A percentile compares a stretch with the other conserved stretches of the same genome.
Conservation (phyloP, 2,797 vertebrate species). For the Oryzias dopingdopingensis region DNA sequence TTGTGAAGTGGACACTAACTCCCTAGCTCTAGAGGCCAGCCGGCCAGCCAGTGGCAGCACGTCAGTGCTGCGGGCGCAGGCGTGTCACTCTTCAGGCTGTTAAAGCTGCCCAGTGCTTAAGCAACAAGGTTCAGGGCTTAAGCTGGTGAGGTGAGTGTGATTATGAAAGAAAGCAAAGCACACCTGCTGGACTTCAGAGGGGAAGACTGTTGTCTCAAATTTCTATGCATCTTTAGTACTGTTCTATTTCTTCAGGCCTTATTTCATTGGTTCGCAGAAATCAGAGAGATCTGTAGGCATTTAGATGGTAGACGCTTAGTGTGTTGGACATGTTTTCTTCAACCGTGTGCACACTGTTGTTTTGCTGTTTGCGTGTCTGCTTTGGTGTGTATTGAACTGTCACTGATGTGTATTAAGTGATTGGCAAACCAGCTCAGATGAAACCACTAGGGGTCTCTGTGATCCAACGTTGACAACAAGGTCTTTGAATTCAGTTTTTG, state of each 20-base stretch:
- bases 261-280: background rate
- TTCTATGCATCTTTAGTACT: background rate
- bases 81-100: conserved; percentile 23
- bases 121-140: conserved; percentile 24
- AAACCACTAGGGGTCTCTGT: conserved; percentile 55
- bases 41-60: conserved; percentile 27
- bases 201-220: background rate
- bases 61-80: conserved; percentile 30
- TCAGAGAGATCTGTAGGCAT: background rate
- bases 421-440: conserved; percentile 8
- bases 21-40: conserved; percentile 33
- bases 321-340: conserved; percentile 15
- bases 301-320: conserved; percentile 8
- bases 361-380: conserved; percentile 26
- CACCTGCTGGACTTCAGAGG: too few species aligned
- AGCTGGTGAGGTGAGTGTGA: conserved; percentile 59
- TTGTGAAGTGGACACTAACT: conserved; percentile 50
- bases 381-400: conserved; percentile 42
- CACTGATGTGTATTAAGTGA: conserved; percentile 47
- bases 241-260: too few species aligned
- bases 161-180: too few species aligned
- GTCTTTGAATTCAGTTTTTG: background rate
- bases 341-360: conserved; percentile 20
- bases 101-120: conserved; percentile 27
- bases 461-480: conserved; percentile 20